Base-by-base conservation (phyloP, 1,140 invertebrate species). In the Drosophila repleta region DNA sequence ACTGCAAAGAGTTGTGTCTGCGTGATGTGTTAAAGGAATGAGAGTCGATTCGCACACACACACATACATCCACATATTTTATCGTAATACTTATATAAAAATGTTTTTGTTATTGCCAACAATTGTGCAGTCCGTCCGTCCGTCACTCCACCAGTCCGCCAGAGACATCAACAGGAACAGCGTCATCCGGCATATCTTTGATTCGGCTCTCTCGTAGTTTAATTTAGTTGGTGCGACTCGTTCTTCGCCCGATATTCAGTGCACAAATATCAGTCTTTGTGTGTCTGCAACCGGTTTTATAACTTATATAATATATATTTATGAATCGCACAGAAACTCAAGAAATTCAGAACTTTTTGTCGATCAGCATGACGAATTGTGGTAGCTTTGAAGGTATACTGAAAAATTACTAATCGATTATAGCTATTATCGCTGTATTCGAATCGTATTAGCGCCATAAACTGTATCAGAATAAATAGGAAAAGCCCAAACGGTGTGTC, bases 41-140 rank as follows among this genome's bases (percentile, higher is more conserved):
- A 43, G 18, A 35, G 62, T 64, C 26, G 39, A 17, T 43, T 24
- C 18, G 18, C 37, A 53, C 43, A 39, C 45, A 39, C 35, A 17
- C 13, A 49, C 51, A 48, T 43, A 46, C 18, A 15, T 4, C 11
- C 4, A 49, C 8, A 18, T 20, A 11, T 41, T 21, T 57, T 49
- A 20, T 39, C 29, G 51, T 32, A 21, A 15, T 63, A 43, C 62
- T 58, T 65, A 52, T 45, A 65, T 45, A 71, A 41, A 46, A 60
- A 49, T 65, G 37, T 37, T 67, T 67, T 46, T 72, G 55, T 66
- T 72, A 66, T 72, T 67, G 63, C 63, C 69, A 72, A 29, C 69
- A 72, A 71, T 53, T 71, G 68, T 64, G 58, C 61, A 35, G 35
- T 39, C 13, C 3, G 32, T 18, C 10, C 4, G 24, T 10, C 15